Base-by-base conservation (phyloP, 2,888 invertebrate species). In the Caenorhabditis doughertyi region DNA sequence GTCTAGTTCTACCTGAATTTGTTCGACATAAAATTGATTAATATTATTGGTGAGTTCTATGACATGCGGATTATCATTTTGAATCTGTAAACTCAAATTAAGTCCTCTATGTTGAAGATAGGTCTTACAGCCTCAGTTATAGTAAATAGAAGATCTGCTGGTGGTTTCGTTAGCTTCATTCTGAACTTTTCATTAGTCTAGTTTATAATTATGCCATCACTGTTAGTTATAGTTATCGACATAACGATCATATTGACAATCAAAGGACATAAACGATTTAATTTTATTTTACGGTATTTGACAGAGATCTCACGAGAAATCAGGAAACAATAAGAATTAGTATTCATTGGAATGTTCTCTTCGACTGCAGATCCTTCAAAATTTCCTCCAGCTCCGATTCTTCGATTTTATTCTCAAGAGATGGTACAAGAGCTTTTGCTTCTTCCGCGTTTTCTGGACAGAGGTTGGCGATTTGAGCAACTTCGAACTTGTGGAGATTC, bases 361-460 rank as follows among this genome's bases (percentile, higher is more conserved):
- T 98, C 0, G 97, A 97, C 93, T 98, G 97, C 92, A 99, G 97
- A 92, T 99, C 98, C 92, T 99, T 98, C 81, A 99, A 93, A 89
- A 98, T 95, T 92, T 97, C 96, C 89, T 97, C 94, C n/a, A 99
- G 93, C 93, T 98, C 98, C 92, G 98, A 98, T 92, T 99, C 98
- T 93, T 98, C 97, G 93, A 98, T 96, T 89, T 98, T 94, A 47
- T 97, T 97, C 93, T 98, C 98, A 84, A 99, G 93, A 0, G 87
- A 88, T 16, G 88, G 88, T 9, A 87, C 86, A 32, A 88, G 62
- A 16, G 88, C 84, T 94, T 98, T 98, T 0, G 98, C 98, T 93
- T 99, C 99, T 92, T 99, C 98, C 0, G 98, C 96, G 49, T 96
- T 97, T 93, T 98, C 98, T 0, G 99, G 99, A 91, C 98, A 98